phyloP scores from a whole-genome alignment of 2,797 vertebrate genomes.

The Chelon auratus region DNA sequence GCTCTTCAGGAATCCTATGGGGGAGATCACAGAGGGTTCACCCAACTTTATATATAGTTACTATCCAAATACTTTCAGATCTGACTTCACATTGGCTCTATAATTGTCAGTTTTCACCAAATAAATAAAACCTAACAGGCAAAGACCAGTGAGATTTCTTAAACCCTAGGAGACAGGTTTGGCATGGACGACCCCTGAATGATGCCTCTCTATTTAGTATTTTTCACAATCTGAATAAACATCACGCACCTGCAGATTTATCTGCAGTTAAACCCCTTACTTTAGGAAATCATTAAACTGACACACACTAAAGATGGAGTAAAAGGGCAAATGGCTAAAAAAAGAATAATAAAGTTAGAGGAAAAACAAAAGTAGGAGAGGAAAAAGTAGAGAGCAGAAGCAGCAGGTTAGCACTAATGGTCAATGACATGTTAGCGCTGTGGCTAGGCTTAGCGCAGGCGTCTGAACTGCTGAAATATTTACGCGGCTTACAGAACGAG shows the following conservation, averaged over 20 bases:
- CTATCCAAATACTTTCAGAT: too few relatives aligned
- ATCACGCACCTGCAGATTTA: neutral
- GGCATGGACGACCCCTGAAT: neutral
- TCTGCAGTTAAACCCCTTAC: too few relatives aligned
- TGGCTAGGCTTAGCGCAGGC: constrained; percentile 67
- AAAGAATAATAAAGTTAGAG: constrained; percentile 42
- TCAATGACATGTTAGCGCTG: constrained; percentile 79
- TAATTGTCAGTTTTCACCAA: neutral
- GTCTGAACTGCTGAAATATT: constrained; percentile 83
- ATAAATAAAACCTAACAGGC: neutral
- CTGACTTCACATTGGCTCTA: too few relatives aligned
- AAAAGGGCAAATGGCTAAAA: constrained; percentile 4
- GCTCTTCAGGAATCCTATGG: too few relatives aligned
- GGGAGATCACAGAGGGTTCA: too few relatives aligned
- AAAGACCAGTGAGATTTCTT: neutral
- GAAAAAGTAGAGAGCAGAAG: constrained; percentile 55
- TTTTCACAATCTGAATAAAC: neutral
- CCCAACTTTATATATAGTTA: too few relatives aligned
- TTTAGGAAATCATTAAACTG: too few relatives aligned
- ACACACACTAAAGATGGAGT: neutral
- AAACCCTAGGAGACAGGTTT: neutral
- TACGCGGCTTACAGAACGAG: constrained; percentile 72
- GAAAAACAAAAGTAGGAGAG: constrained; percentile 44
- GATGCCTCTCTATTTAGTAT: neutral
- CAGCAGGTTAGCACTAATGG: constrained; percentile 83